Conservation (phyloP, 2,888 invertebrate species). For the Steromphala cineraria region DNA sequence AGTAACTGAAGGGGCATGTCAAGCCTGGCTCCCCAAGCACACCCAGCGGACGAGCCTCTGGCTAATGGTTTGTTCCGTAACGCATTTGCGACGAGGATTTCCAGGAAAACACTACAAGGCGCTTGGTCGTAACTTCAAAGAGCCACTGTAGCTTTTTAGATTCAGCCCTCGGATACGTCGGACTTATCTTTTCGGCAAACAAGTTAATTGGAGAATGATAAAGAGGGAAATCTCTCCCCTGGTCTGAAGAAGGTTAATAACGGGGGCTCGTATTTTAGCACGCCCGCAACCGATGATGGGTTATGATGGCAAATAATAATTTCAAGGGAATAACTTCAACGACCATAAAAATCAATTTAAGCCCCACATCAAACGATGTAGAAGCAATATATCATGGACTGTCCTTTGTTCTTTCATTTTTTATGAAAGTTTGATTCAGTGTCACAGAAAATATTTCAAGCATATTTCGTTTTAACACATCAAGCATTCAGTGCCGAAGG, state of each 20-base stretch:
- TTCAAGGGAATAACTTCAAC: too few species aligned
- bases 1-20: not conserved
- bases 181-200: not conserved
- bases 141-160: not conserved
- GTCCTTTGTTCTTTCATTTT: too few species aligned
- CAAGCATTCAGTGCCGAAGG: too few species aligned
- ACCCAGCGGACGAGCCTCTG: not conserved
- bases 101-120: not conserved
- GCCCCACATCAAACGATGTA: too few species aligned
- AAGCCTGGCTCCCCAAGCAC: not conserved
- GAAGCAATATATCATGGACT: too few species aligned
- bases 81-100: not conserved
- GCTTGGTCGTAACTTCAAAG: not conserved
- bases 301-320: too few species aligned
- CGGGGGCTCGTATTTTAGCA: not conserved
- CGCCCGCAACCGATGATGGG: not conserved
- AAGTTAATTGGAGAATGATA: not conserved
- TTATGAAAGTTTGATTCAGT: too few species aligned
- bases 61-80: not conserved
- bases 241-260: not conserved
- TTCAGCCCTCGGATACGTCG: not conserved
- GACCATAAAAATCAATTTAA: too few species aligned
- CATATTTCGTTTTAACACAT: too few species aligned
- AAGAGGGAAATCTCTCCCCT: not conserved
- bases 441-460: too few species aligned